Conservation (phyloP, 1,140 invertebrate species). For the Pseudachorutes palmiensis region DNA sequence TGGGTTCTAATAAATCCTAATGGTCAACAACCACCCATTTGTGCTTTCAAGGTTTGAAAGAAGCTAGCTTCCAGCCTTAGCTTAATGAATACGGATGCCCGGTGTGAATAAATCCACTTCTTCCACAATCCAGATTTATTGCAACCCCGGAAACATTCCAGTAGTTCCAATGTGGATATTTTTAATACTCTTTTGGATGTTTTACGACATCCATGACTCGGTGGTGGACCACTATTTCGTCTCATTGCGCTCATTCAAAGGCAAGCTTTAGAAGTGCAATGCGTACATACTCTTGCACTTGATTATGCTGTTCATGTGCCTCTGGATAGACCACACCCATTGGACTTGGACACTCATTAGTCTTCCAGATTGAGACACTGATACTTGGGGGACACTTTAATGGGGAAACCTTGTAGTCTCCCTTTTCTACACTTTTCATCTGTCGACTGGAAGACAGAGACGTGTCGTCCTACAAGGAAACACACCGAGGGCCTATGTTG, state of each 20-base stretch:
- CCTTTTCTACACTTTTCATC: slow-evolving; percentile 31
- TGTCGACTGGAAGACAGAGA: slow-evolving; percentile 15
- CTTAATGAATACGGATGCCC: neutral
- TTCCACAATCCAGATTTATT: neutral
- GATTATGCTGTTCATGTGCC: too few relatives aligned
- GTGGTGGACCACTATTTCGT: too few relatives aligned
- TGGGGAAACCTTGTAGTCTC: slow-evolving; percentile 36
- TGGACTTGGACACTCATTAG: slow-evolving; percentile 38
- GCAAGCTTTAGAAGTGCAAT: too few relatives aligned
- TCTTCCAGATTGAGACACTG: slow-evolving; percentile 38
- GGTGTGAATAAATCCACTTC: neutral
- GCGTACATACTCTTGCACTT: too few relatives aligned
- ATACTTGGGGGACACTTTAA: slow-evolving; percentile 39
- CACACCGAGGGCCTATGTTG: neutral
- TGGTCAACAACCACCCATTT: too few relatives aligned
- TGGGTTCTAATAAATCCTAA: too few relatives aligned
- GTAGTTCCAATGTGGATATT: slow-evolving; percentile 14
- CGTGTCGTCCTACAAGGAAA: neutral
- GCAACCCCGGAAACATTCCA: neutral
- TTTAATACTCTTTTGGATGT: neutral
- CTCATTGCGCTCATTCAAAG: too few relatives aligned
- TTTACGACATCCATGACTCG: too few relatives aligned
- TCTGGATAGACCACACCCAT: slow-evolving; percentile 38
- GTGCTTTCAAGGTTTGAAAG: too few relatives aligned
- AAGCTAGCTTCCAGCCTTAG: neutral